Percentiles rank a stretch among this genome's conserved stretches.
Conservation (phyloP, 2,797 vertebrate genomes). For the Anolis apletophallus region DNA sequence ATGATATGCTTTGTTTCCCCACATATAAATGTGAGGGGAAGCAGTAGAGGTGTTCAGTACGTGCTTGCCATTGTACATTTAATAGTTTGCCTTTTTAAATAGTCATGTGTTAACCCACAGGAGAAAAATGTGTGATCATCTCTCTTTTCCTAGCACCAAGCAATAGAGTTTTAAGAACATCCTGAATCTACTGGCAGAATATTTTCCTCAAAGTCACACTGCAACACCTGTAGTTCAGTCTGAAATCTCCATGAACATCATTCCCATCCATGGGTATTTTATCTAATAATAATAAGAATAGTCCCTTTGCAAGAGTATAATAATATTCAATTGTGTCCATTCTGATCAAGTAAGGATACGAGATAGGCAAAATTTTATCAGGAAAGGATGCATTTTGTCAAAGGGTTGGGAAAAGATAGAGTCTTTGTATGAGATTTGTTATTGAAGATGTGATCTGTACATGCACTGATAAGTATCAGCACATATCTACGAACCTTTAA, state of each 20-base stretch:
- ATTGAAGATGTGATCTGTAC: too few relatives aligned
- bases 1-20: conserved; percentile 38
- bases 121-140: not conserved
- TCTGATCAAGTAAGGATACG: not conserved
- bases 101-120: not conserved
- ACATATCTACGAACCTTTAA: too few relatives aligned
- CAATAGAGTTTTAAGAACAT: not conserved
- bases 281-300: not conserved
- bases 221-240: not conserved
- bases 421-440: too few relatives aligned
- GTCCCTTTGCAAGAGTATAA: not conserved
- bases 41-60: conserved; percentile 48
- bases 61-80: conserved; percentile 45
- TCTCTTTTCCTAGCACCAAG: not conserved
- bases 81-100: conserved; percentile 32
- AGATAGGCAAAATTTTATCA: too few relatives aligned
- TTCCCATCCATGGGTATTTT: not conserved
- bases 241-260: not conserved
- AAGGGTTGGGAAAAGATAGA: too few relatives aligned
- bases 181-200: not conserved
- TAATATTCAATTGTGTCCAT: not conserved
- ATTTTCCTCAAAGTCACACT: not conserved
- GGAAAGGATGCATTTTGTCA: too few relatives aligned
- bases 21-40: conserved; percentile 55
- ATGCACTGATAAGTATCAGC: too few relatives aligned